Base-by-base conservation (phyloP, 2,888 invertebrate species). In the Volucella bombylans region DNA sequence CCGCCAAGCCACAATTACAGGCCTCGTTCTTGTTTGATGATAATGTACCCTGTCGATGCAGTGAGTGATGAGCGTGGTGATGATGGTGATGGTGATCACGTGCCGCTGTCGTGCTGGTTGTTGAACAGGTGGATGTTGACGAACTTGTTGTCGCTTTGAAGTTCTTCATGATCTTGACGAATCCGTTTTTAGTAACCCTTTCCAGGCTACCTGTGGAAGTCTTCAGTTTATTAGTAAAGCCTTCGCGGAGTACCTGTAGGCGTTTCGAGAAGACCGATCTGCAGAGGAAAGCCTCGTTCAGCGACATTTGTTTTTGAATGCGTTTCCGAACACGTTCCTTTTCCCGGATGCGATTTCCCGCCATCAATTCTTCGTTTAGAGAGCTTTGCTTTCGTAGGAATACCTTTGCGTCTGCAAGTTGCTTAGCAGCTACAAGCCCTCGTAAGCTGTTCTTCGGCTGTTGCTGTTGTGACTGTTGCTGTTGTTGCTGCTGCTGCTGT, bases 351-450 rank as follows among this genome's bases (percentile, higher is more conserved):
- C 97, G 93, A 88, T 97, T 97, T n/a, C 95, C 95, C 2, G 96
- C 97, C 95, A 97, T 96, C 12, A 97, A 92, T 90, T 97, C 97
- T 90, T 97, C 97, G 89, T 97, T 97, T 82, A 97, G 93, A 1
- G 97, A 97, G 86, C 96, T 95, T 90, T 97, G 97, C 89, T 97
- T 92, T n/a, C 92, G 89, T 79, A 91, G 77, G 68, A 89, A 90
- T 14, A 88, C 80, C 93, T 94, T 89, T 47, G 87, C 82, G 62
- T 87, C 88, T 12, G 47, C 74, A 69, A 86, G 80, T 68, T 87
- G 87, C 68, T 86, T 85, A 1, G 79, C 80, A 65, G 52, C 54
- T 11, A 69, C 38, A 31, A 50, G 23, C n/a, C 52, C 71, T n/a
- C 64, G 62, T 9, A 68, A 4, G 9, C 65, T 73, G 14, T 79